Percentiles rank a stretch among this genome's conserved stretches.
These are phyloP conservation scores for Coremacera marginata DNA, from an alignment of 2,888 invertebrate genomes.

Conservation along the genomic window DNA sequence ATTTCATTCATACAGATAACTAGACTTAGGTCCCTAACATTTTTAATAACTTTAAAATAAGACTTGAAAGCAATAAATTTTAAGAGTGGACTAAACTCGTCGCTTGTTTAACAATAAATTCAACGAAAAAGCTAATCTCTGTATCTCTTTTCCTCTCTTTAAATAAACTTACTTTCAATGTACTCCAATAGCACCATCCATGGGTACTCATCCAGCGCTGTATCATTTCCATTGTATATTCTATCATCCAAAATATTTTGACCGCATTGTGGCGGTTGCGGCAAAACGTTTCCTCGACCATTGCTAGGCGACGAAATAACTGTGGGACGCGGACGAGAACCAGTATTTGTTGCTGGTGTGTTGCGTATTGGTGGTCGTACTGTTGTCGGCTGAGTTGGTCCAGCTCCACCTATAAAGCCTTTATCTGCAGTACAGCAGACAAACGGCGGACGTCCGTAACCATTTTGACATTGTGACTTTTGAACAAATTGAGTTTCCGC, in stretches of 20 bases:
- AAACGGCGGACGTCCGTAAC: constrained; percentile 57
- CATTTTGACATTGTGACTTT: constrained; percentile 60
- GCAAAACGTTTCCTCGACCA: constrained; percentile 57
- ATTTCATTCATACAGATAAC: too few species aligned
- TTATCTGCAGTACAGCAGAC: constrained; percentile 64
- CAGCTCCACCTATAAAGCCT: constrained; percentile 42
- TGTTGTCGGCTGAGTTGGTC: neutral
- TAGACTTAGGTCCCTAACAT: too few species aligned
- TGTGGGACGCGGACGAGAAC: neutral
- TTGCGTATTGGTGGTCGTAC: neutral
- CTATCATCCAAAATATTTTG: constrained; percentile 67
- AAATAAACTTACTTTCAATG: constrained; percentile 74
- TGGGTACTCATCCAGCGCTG: constrained; percentile 76
- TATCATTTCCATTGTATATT: constrained; percentile 75
- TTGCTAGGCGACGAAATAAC: constrained; percentile 42
- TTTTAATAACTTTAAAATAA: too few species aligned
- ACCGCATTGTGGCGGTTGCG: constrained; percentile 62
- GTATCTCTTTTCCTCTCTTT: too few species aligned
- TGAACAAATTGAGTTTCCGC: constrained; percentile 56
- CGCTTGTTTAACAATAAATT: too few species aligned
- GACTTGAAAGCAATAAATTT: too few species aligned
- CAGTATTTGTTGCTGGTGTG: constrained; percentile 17
- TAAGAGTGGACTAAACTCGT: too few species aligned
- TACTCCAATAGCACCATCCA: constrained; percentile 80
- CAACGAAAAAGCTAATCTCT: too few species aligned